A percentile compares a stretch with the other conserved stretches of the same genome.
phyloP scores from a whole-genome alignment of 2,888 invertebrate species.

The Leptogaster cylindrica region DNA sequence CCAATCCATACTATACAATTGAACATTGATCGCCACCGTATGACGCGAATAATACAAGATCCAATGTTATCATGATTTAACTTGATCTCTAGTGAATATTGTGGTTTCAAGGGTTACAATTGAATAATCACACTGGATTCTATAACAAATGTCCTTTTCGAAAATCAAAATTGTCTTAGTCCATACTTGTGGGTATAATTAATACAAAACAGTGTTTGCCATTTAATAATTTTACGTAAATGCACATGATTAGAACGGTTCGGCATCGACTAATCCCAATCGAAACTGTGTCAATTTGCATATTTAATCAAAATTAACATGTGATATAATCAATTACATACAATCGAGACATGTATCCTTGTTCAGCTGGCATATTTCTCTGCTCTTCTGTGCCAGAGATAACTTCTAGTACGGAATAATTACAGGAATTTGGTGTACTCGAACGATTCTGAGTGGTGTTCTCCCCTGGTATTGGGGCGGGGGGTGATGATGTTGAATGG shows the following conservation, averaged over 20 bases:
- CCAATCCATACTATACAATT: too few relatives aligned
- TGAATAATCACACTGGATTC: too few relatives aligned
- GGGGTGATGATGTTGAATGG: too few relatives aligned
- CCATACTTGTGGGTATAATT: slow-evolving; percentile 5
- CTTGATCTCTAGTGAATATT: too few relatives aligned
- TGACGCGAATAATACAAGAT: too few relatives aligned
- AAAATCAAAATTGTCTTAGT: too few relatives aligned
- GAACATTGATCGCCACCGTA: too few relatives aligned
- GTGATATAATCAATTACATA: slow-evolving; percentile 63
- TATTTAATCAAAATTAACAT: slow-evolving; percentile 64
- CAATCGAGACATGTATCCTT: slow-evolving; percentile 46
- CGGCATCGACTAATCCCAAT: slow-evolving; percentile 32
- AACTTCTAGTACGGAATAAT: slow-evolving; percentile 5
- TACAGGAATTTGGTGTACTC: slow-evolving; percentile 39
- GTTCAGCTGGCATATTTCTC: not conserved
- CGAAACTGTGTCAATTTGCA: slow-evolving; percentile 60
- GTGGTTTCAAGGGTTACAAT: too few relatives aligned
- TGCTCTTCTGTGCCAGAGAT: not conserved
- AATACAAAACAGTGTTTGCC: slow-evolving; percentile 16
- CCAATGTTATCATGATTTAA: too few relatives aligned
- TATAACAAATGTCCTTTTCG: too few relatives aligned
- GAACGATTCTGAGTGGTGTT: too few relatives aligned
- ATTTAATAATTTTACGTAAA: slow-evolving; percentile 31
- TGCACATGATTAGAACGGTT: slow-evolving; percentile 24
- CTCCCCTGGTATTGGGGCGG: too few relatives aligned